Evolutionary conservation across 2,113 vertebrate genomes (phyloP), one percentile per base, ranked within the genome.

Genomic region (Spheniscus mendiculus): DNA sequence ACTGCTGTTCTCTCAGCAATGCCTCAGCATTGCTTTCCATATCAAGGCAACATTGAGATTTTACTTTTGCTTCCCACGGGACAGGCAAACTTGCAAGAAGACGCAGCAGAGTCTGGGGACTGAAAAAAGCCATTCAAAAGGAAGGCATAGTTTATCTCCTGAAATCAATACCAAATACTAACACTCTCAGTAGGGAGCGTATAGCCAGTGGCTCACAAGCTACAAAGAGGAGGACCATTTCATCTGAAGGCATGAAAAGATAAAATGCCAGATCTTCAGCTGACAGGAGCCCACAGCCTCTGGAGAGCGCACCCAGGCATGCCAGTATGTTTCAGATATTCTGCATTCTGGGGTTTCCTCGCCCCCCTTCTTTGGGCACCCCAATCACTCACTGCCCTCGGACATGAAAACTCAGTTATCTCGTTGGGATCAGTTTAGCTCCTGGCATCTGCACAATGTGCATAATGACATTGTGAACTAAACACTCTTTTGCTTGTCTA

Each of bases 301-400:
- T 30, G 23, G 58, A 0, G 0, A 73, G 65, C 1, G 0, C 23
- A 52, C 9, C 20, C 42, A 65, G 20, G 15, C 25, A 23, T 3
- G 2, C 11, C 65, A 82, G 40, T 3, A 2, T 16, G 30, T 22
- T 52, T 67, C 30, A 58, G 49, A 27, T 21, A 47, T 15, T 82
- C 50, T 45, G 14, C 27, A 34, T 42, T 49, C 61, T 26, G 25
- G 34, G 47, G 66, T 81, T 50, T 61, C 53, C 47, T 78, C 1
- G 0, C 29, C 65, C 29, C 25, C 66, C 15, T 36, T 61, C 52
- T 32, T 42, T 18, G 26, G 36, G 47, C 44, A 63, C 45, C 22
- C 34, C 47, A 26, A 0, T 56, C 34, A 36, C 61, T 61, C 52
- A 26, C 40, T 66, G 61, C 27, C 34, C 42, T 91, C 42, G 50